Evolutionary conservation across 2,113 vertebrate genomes (phyloP).

Genomic region (Anguilla japonica): DNA sequence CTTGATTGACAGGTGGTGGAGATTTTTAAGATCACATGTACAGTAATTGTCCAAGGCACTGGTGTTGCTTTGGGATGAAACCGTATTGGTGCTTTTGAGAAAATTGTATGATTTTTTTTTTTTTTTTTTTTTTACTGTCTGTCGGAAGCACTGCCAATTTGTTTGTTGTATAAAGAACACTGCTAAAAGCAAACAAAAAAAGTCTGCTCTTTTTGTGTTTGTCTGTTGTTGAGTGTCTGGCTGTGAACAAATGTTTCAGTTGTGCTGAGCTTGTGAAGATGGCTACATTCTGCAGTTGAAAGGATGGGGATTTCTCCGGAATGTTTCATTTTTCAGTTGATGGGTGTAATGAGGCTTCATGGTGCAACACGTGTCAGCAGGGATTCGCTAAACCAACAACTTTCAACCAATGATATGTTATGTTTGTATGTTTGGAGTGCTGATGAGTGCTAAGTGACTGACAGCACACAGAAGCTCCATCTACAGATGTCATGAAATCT

Average conservation of each 20-base stretch:
- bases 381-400: not conserved
- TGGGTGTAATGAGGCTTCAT: not conserved
- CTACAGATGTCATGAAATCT: not conserved
- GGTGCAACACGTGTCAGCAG: not conserved
- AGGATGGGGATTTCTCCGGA: not conserved
- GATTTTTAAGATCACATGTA: conserved; percentile 3
- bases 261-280: not conserved
- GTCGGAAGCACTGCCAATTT: conserved; percentile 20
- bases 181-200: conserved; percentile 21
- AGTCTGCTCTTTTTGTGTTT: not conserved
- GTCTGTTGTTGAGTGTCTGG: not conserved
- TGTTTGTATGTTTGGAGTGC: too few relatives aligned
- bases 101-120: conserved; percentile 15
- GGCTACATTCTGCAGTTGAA: not conserved
- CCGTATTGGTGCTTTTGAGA: conserved; percentile 24
- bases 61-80: conserved; percentile 1
- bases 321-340: not conserved
- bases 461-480: not conserved
- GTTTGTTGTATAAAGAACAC: conserved; percentile 34
- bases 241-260: not conserved
- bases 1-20: conserved; percentile 9
- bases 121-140: not conserved
- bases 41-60: not conserved
- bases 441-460: not conserved
- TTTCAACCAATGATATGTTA: too few relatives aligned